Conservation (phyloP, 1,140 invertebrate genomes). For the Platyura marginata region DNA sequence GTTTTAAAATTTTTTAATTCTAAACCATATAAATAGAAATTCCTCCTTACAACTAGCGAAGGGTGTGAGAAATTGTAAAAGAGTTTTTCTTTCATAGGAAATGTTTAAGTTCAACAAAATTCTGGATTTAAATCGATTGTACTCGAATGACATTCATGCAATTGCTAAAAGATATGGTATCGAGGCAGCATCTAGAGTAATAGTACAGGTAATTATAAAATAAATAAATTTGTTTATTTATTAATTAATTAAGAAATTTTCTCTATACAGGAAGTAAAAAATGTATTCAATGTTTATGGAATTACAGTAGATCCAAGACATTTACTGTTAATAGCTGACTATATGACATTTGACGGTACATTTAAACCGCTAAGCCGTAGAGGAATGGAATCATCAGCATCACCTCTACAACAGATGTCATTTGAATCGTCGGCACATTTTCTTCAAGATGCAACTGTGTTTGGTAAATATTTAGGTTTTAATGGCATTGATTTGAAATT, state of each 20-base stretch:
- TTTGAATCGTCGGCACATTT: slow-evolving; percentile 88
- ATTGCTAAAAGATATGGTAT: slow-evolving; percentile 86
- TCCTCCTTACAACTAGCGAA: no score
- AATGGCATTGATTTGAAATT: neutral
- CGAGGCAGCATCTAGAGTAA: slow-evolving; percentile 81
- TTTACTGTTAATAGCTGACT: slow-evolving; percentile 84
- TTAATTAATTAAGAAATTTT: slow-evolving; percentile 1
- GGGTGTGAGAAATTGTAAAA: neutral
- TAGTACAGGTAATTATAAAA: slow-evolving; percentile 36
- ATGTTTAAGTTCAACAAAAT: slow-evolving; percentile 67
- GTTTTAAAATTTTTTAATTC: no score
- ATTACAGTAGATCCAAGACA: slow-evolving; percentile 90
- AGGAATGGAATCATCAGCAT: slow-evolving; percentile 73
- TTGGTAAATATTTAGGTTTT: slow-evolving; percentile 25
- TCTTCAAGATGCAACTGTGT: slow-evolving; percentile 61
- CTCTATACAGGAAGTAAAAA: slow-evolving; percentile 50
- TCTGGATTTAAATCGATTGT: slow-evolving; percentile 71
- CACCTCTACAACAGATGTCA: slow-evolving; percentile 94
- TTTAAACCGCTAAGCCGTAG: slow-evolving; percentile 79
- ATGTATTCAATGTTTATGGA: slow-evolving; percentile 90
- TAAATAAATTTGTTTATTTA: neutral
- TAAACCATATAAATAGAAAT: no score
- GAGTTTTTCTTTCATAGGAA: slow-evolving; percentile 33
- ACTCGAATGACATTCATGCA: slow-evolving; percentile 88
- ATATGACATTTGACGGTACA: slow-evolving; percentile 89